phyloP scores from a whole-genome alignment of 2,113 vertebrate species.

The Todiramphus chloris region DNA sequence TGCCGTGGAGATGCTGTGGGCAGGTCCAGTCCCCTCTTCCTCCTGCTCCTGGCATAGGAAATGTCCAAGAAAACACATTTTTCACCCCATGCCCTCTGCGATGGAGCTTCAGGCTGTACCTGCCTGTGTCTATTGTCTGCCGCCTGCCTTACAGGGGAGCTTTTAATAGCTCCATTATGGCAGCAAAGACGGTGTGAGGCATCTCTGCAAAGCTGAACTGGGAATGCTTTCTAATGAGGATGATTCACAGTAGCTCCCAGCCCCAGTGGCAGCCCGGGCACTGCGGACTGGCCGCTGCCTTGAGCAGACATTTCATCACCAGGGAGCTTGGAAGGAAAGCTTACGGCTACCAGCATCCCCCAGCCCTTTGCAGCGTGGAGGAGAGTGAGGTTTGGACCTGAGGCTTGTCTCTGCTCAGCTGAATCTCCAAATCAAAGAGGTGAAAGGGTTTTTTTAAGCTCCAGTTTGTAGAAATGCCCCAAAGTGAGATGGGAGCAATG shows the following conservation, averaged over 20 bases:
- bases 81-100: background rate
- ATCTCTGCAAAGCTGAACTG: background rate
- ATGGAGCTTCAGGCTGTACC: background rate
- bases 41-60: background rate
- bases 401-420: background rate
- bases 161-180: background rate
- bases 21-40: background rate
- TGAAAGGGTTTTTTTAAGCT: background rate
- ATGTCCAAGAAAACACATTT: accelerated
- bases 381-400: background rate
- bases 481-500: background rate
- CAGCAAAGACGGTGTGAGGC: background rate
- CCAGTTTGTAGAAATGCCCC: background rate
- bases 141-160: background rate
- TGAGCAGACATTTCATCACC: background rate
- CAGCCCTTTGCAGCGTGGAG: accelerated
- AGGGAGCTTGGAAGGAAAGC: background rate
- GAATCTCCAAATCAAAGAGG: background rate
- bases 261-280: background rate
- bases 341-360: background rate
- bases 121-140: background rate
- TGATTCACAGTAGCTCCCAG: background rate
- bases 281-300: background rate
- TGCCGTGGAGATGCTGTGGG: accelerated
- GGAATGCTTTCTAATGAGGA: conserved; percentile 8